Evolutionary conservation across 2,113 vertebrate species (phyloP).

Genomic region (Oncorhynchus nerka): DNA sequence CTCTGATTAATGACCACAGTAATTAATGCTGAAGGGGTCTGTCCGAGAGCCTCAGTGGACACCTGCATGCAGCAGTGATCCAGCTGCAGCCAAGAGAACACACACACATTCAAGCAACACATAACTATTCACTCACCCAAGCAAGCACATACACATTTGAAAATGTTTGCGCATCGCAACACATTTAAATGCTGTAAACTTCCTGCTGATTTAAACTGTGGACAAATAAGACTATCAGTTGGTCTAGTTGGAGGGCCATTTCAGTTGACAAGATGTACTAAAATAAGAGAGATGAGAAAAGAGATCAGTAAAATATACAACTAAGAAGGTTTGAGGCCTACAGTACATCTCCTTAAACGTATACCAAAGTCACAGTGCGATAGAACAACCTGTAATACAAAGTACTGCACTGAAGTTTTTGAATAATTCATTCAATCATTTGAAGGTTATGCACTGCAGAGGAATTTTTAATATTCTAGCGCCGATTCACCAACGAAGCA

Average conservation of each 20-base stretch:
- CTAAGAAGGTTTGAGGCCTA: not conserved
- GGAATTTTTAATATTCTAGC: not conserved
- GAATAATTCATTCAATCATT: constrained; percentile 5
- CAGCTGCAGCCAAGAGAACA: constrained; percentile 54
- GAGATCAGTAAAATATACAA: not conserved
- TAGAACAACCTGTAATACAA: not conserved
- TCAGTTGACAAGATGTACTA: not conserved
- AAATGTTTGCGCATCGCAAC: not conserved
- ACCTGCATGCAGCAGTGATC: constrained; percentile 58
- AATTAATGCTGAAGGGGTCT: constrained; percentile 79
- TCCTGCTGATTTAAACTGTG: not conserved
- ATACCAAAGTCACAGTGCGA: not conserved
- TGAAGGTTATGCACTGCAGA: not conserved
- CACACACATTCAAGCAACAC: no score
- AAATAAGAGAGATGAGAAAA: not conserved
- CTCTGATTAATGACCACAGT: constrained; percentile 77
- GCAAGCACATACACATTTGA: not conserved
- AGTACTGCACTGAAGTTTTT: not conserved
- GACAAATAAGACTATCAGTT: not conserved
- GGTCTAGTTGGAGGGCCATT: not conserved
- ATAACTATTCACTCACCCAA: not conserved
- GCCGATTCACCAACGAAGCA: not conserved
- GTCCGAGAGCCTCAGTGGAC: constrained; percentile 65
- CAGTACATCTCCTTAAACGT: not conserved
- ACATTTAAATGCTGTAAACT: not conserved